Percentiles rank a stretch among this genome's conserved stretches.
Conservation (phyloP, 2,113 vertebrate species). For the Neolamprologus variostigma region DNA sequence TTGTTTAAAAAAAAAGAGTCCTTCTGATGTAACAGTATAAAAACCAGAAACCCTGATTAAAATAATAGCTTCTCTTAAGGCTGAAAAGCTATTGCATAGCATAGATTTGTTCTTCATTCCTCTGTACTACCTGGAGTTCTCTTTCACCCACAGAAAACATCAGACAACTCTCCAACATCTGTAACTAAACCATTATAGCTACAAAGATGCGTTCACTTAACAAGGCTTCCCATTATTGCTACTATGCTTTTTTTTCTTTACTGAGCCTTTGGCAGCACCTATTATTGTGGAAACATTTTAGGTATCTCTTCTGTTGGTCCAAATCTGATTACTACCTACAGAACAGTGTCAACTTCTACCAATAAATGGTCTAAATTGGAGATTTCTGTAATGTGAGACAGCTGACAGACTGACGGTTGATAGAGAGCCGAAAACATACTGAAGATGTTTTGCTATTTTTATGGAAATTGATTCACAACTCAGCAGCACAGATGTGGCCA, state of each 20-base stretch:
- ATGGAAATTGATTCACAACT: background rate
- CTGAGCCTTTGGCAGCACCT: background rate
- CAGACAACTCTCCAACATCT: background rate
- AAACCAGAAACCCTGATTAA: background rate
- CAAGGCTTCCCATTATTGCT: background rate
- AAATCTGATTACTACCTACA: background rate
- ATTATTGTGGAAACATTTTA: background rate
- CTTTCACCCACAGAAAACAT: background rate
- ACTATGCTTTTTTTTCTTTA: background rate
- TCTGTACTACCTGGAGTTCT: background rate
- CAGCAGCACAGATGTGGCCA: background rate
- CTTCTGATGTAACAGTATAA: background rate
- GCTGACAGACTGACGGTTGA: background rate
- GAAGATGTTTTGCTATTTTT: background rate
- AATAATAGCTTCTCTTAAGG: background rate
- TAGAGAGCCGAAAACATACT: background rate
- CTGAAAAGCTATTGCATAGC: background rate
- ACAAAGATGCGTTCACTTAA: background rate
- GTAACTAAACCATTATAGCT: background rate
- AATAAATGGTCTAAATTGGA: background rate
- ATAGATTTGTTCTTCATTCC: background rate
- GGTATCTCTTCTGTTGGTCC: background rate
- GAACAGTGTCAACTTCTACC: background rate
- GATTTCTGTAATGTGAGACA: background rate
- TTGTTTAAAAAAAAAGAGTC: background rate